These are phyloP conservation scores for Pheosia tremula DNA, from an alignment of 2,888 invertebrate species.

Conservation along the genomic window DNA sequence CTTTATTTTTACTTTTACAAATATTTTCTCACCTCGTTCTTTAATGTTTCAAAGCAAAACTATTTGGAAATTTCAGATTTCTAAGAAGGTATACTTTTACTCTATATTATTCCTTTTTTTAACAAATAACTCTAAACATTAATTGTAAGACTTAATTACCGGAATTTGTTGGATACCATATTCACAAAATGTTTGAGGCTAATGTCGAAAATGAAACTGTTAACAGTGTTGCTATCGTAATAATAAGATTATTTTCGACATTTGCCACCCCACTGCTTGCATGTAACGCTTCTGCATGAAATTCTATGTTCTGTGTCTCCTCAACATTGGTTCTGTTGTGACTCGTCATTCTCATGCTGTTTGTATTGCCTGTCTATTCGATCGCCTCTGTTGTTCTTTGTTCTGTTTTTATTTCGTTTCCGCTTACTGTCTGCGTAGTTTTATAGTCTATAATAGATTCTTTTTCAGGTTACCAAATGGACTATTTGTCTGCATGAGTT, in stretches of 20 bases:
- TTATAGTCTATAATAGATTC: constrained; percentile 54
- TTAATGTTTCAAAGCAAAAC: constrained; percentile 51
- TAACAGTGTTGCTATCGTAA: not conserved
- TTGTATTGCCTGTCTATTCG: constrained; percentile 60
- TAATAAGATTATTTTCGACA: constrained; percentile 45
- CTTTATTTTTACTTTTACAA: constrained; percentile 44
- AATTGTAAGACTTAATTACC: constrained; percentile 54
- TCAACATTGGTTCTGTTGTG: constrained; percentile 75
- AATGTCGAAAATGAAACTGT: constrained; percentile 46
- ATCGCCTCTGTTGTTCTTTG: constrained; percentile 52
- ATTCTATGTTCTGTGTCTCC: constrained; percentile 51
- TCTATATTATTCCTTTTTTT: constrained; percentile 57
- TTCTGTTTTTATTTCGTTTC: constrained; percentile 54
- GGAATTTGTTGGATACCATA: constrained; percentile 67
- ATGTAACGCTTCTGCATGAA: constrained; percentile 60
- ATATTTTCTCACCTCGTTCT: constrained; percentile 26
- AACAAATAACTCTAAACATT: constrained; percentile 77
- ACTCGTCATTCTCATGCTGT: constrained; percentile 69
- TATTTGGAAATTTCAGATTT: constrained; percentile 77
- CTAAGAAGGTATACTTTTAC: constrained; percentile 69
- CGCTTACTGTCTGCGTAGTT: constrained; percentile 69
- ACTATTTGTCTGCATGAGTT: constrained; percentile 34
- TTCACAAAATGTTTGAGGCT: constrained; percentile 34
- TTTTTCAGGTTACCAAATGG: constrained; percentile 46
- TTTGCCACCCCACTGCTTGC: constrained; percentile 66